Base-by-base conservation (phyloP, 2,888 invertebrate genomes). In the Drosophila percnosoma region DNA sequence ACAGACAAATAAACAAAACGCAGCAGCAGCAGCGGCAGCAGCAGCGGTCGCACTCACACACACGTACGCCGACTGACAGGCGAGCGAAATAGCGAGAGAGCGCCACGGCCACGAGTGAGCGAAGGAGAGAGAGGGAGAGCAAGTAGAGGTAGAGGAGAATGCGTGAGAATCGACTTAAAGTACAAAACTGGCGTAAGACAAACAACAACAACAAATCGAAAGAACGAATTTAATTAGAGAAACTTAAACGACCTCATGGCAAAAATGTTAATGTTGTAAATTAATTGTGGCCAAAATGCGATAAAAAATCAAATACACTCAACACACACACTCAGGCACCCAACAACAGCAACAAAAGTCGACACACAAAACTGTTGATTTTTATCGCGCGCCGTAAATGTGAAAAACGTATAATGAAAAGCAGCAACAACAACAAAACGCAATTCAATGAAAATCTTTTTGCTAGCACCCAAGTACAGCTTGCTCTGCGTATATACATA, bases 1-100 rank as follows among this genome's bases (percentile, higher is more conserved):
- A 83, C 65, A 69, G 80, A 78, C 89, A 89, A 86, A 86, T 87
- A 86, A 86, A 86, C 89, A 86, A 89, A 85, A 84, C 82, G 81
- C 76, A 73, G 72, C 62, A 60, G 62, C 58, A 52, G 60, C 53
- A 73, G 74, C 58, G 45, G 53, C 53, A 34, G 78, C 79, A 75
- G 74, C 58, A 55, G 67, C 55, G 54, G 64, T 53, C 48, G 62
- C 57, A 63, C 31, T 57, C 29, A 73, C 38, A 24, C 51, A 59
- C 59, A 48, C n/a, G 29, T 38, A 48, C 31, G 15, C 18, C 42
- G 33, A 54, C 34, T 29, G 29, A 38, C 27, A 62, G 53, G 34
- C 29, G 36, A 57, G 38, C 24, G 55, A 51, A 58, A 61, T 61
- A 31, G 64, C 27, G 65, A 65, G 52, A 57, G 54, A 59, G 51